Evolutionary conservation across 2,888 invertebrate species (phyloP), one percentile per base, ranked within the genome.

Genomic region (Leptinotarsa rubiginosa): DNA sequence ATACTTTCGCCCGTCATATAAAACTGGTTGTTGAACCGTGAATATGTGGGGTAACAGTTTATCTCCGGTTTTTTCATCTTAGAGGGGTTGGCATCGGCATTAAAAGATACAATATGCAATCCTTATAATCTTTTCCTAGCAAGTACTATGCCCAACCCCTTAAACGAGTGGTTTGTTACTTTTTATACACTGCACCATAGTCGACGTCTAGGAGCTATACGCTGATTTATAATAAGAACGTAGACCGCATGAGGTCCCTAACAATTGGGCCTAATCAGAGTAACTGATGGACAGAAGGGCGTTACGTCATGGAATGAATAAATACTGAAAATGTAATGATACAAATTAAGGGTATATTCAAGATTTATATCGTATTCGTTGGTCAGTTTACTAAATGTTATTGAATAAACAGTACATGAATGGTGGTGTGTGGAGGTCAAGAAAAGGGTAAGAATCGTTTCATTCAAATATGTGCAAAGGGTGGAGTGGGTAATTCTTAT

Each of bases 181-280:
- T 71, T 79, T 75, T 75, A 69, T 75, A 50, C 65, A 50, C 20
- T 59, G 65, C 52, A 65, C 72, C 56, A 65, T 75, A 69, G 75
- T 72, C 54, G 25, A 67, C 31, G 64, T 20, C 49, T 68, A 68
- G 68, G 68, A 49, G 56, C 52, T 67, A 67, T 52, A 54, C 52
- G 54, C 18, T 25, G 68, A 68, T 31, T 49, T 41, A 68, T 31
- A 71, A 54, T 31, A 71, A 66, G 31, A 50, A 65, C 72, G 67
- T 69, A 73, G 75, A 74, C 80, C 79, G 47, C 79, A 80, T 79
- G 78, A 77, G 73, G 79, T 78, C 75, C 65, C 72, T 65, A 73
- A 82, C 82, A 83, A 83, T 83, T 78, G 82, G 64, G 56, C 74
- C 81, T 83, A 83, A 83, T 83, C 81, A 83, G 82, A 79, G 76